A percentile compares a stretch with the other conserved stretches of the same genome.
These are phyloP conservation scores for Catharus minimus DNA, from an alignment of 2,113 vertebrate species.

Conservation along the genomic window DNA sequence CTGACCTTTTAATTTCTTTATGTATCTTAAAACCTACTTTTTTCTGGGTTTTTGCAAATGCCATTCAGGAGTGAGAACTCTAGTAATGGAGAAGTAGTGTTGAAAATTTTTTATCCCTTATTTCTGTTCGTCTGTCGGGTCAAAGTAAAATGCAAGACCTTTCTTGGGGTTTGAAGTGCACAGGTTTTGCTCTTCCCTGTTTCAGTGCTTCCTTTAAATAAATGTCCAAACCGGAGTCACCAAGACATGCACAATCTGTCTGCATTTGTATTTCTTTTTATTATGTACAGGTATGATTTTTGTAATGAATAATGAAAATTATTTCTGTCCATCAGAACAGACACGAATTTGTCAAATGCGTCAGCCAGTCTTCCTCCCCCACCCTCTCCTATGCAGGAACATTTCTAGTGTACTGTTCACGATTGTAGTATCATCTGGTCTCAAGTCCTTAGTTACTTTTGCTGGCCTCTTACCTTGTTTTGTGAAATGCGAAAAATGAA, in stretches of 20 bases:
- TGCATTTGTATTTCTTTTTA: background rate
- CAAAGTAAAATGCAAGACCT: background rate
- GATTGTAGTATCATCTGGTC: background rate
- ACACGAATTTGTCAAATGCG: background rate
- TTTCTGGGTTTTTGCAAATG: background rate
- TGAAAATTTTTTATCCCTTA: background rate
- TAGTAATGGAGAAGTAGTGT: background rate
- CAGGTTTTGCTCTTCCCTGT: background rate
- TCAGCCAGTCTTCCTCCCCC: background rate
- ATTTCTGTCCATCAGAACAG: background rate
- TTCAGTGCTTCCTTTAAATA: slow-evolving; percentile 41
- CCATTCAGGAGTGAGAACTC: background rate
- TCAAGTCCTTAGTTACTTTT: background rate
- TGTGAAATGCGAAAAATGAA: background rate
- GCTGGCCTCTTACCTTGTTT: background rate
- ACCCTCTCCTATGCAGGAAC: background rate
- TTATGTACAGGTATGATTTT: background rate
- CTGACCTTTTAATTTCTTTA: background rate
- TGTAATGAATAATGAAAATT: background rate
- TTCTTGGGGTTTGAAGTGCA: background rate
- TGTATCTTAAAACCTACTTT: background rate
- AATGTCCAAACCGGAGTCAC: background rate
- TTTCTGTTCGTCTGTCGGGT: background rate
- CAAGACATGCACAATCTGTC: background rate
- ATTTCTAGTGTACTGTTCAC: background rate